Conservation (phyloP, 2,888 invertebrate species). For the Ichneumoninae sp. region DNA sequence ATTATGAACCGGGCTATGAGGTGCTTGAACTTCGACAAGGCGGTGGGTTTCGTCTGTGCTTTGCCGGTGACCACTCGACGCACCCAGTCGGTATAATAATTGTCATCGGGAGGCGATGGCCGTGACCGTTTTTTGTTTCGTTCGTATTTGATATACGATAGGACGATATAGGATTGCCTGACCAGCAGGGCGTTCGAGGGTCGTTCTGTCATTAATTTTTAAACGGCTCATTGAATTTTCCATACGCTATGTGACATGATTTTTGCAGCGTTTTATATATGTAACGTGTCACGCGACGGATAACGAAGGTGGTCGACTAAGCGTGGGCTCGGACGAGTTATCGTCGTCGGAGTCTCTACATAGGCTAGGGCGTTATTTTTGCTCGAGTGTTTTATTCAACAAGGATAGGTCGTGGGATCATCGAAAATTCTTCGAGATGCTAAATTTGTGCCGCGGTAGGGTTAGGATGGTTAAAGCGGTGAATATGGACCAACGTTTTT, state of each 20-base stretch:
- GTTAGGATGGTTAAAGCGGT: neutral
- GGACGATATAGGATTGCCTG: neutral
- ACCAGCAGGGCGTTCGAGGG: neutral
- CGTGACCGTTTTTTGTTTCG: conserved; percentile 6
- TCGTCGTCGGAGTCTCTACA: neutral
- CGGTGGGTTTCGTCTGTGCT: neutral
- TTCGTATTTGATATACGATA: neutral
- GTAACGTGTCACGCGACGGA: conserved; percentile 32
- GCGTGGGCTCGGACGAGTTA: conserved; percentile 9
- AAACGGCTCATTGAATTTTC: neutral
- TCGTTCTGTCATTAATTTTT: neutral
- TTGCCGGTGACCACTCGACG: conserved; percentile 26
- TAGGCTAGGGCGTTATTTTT: conserved; percentile 18
- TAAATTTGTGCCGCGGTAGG: neutral
- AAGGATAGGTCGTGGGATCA: conserved; percentile 24
- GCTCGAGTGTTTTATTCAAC: conserved; percentile 11
- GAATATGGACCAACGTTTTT: neutral
- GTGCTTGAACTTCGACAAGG: conserved; percentile 28
- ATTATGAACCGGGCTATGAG: conserved; percentile 32
- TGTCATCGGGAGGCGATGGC: neutral
- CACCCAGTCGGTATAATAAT: conserved; percentile 25
- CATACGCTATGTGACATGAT: neutral
- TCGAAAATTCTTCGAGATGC: neutral
- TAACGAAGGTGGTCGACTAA: conserved; percentile 16
- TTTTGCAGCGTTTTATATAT: neutral